Evolutionary conservation across 2,113 vertebrate genomes (phyloP).

Genomic region (Manacus vitellinus): DNA sequence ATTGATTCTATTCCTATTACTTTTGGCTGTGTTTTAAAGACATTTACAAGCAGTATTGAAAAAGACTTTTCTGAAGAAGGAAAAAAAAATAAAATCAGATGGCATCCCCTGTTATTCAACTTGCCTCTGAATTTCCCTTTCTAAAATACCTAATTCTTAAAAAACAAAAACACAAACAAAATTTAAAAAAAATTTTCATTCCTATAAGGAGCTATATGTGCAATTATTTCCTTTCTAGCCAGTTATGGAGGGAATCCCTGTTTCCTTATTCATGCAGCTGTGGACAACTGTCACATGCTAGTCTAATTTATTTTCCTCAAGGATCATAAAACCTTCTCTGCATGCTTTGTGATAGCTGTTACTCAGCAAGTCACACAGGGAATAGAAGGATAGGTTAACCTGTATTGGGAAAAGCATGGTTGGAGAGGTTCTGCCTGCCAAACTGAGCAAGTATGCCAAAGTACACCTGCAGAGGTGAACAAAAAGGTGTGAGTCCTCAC

Average conservation of each 20-base stretch:
- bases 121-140: not conserved
- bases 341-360: not conserved
- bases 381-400: not conserved
- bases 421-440: not conserved
- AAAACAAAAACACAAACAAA: not conserved
- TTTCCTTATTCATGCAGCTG: not conserved
- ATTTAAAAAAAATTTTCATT: not conserved
- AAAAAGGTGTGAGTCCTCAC: not conserved
- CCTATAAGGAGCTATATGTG: not conserved
- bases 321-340: not conserved
- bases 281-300: not conserved
- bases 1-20: constrained; percentile 47
- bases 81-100: not conserved
- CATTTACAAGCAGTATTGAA: not conserved
- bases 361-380: not conserved
- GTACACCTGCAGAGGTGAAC: not conserved
- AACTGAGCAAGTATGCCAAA: not conserved
- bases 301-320: not conserved
- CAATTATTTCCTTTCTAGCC: not conserved
- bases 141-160: not conserved
- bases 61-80: not conserved
- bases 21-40: constrained; percentile 21
- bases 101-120: not conserved
- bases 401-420: not conserved
- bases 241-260: not conserved